Evolutionary conservation across 1,140 invertebrate species (phyloP), one percentile per base, ranked within the genome.

Genomic region (Andrena cerasifolii): DNA sequence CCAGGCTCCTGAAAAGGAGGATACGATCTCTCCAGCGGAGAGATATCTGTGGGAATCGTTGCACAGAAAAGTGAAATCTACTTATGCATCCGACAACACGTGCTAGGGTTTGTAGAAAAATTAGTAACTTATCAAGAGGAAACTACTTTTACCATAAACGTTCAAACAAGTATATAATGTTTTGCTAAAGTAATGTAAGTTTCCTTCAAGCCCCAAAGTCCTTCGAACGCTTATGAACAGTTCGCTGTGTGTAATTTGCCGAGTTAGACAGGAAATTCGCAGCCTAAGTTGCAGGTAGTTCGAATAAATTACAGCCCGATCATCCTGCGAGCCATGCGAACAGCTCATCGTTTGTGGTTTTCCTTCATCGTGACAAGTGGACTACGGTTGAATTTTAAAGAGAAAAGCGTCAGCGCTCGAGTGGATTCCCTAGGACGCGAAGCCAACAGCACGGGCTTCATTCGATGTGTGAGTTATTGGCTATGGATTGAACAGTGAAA

Each of bases 291-390:
- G 56, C 40, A n/a, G 26, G 26, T 12, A 58, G 54, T 43, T 61
- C 56, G 74, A 77, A 77, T 77, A 77, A 77, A 77, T 77, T 70
- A 76, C 6, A 7, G 21, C 8, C 31, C 12, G 54, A 70, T 77
- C 65, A 51, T 76, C 28, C 24, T 16, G 14, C 49, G 61, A 66
- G n/a, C 33, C 54, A 18, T 49, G 54, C 43, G 74, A 77, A 53
- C 56, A 49, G 56, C 73, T 77, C 74, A 71, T 71, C 74, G 66
- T 7, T 26, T 8, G 74, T 56, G 74, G 56, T 70, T 77, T 47
- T 56, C 21, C 21, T 36, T 16, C 8, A 53, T 26, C 54, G 66
- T 54, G 66, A 61, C 66, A 51, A 51, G 31, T 43, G 53, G 6
- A 56, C 26, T 31, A 12, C 26, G 26, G 1, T n/a, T 61, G 74